These are phyloP conservation scores for Lophotis ruficrista DNA, from an alignment of 2,113 vertebrate species.

Conservation along the genomic window DNA sequence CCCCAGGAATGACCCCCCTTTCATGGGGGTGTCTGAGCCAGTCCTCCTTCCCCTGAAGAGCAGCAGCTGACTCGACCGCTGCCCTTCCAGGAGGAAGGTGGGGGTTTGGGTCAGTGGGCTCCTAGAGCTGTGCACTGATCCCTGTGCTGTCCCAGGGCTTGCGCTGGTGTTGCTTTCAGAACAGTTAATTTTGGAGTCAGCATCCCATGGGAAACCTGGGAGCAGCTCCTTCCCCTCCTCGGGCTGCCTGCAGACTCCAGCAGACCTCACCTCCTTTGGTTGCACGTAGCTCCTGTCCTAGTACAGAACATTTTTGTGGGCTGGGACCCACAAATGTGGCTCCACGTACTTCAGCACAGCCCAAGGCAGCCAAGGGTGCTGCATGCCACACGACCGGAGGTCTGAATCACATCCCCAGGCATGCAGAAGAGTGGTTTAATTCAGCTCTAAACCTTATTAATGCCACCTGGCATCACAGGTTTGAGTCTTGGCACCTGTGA, in stretches of 20 bases:
- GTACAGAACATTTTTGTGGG: background rate
- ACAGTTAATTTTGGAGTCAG: background rate
- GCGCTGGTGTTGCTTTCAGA: background rate
- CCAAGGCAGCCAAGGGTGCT: background rate
- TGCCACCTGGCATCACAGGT: background rate
- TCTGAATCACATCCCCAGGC: background rate
- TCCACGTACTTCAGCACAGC: background rate
- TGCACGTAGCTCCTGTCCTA: background rate
- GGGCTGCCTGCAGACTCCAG: background rate
- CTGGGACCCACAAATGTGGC: background rate
- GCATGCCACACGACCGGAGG: fast-evolving
- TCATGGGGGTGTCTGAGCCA: background rate
- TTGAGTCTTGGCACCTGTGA: background rate
- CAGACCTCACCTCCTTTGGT: background rate
- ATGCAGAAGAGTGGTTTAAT: background rate
- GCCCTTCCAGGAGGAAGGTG: background rate
- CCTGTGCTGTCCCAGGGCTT: background rate
- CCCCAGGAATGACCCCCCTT: background rate
- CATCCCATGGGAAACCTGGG: background rate
- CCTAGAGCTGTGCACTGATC: background rate
- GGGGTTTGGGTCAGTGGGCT: background rate
- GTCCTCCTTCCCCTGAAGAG: background rate
- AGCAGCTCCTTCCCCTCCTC: background rate
- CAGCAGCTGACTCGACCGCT: background rate
- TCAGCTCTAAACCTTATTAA: background rate